phyloP scores from a whole-genome alignment of 2,797 vertebrate species.

The Pseudopleuronectes americanus region DNA sequence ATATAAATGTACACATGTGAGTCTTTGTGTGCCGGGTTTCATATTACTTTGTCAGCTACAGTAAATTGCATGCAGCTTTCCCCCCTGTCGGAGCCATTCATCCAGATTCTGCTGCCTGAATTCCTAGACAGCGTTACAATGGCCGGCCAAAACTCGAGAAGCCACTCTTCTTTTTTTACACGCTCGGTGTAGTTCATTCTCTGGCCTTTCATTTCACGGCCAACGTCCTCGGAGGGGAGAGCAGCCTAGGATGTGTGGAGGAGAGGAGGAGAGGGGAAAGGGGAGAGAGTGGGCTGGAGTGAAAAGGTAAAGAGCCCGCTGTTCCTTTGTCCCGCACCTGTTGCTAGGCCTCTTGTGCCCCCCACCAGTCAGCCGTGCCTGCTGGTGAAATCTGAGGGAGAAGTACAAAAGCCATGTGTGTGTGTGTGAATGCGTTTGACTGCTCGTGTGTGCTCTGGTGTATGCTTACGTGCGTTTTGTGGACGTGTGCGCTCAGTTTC shows the following conservation, averaged over 20 bases:
- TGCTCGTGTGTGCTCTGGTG: background rate
- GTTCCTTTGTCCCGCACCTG: slow-evolving; percentile 82
- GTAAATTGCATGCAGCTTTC: slow-evolving; percentile 77
- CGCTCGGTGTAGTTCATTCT: slow-evolving; percentile 45
- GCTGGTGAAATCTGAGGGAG: slow-evolving; percentile 40
- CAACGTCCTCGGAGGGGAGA: slow-evolving; percentile 50
- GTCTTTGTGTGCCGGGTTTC: slow-evolving; percentile 66
- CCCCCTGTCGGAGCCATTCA: slow-evolving; percentile 67
- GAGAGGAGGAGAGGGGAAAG: slow-evolving; percentile 28
- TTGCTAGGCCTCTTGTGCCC: slow-evolving; percentile 76
- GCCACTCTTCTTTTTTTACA: slow-evolving; percentile 44
- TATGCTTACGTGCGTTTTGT: slow-evolving; percentile 2
- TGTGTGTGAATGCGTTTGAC: background rate
- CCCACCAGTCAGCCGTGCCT: slow-evolving; percentile 46
- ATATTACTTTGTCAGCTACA: slow-evolving; percentile 77
- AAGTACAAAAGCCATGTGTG: slow-evolving; percentile 58
- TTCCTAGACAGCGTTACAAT: slow-evolving; percentile 70
- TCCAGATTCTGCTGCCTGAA: slow-evolving; percentile 64
- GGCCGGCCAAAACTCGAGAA: slow-evolving; percentile 71
- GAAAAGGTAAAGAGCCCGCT: slow-evolving; percentile 77
- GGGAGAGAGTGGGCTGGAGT: slow-evolving; percentile 55
- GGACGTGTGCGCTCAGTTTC: slow-evolving; percentile 10
- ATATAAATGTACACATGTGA: slow-evolving; percentile 72
- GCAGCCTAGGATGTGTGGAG: slow-evolving; percentile 37
- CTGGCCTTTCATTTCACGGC: slow-evolving; percentile 48